Base-by-base conservation (phyloP, 2,888 invertebrate genomes). In the Leptopilina syphax region DNA sequence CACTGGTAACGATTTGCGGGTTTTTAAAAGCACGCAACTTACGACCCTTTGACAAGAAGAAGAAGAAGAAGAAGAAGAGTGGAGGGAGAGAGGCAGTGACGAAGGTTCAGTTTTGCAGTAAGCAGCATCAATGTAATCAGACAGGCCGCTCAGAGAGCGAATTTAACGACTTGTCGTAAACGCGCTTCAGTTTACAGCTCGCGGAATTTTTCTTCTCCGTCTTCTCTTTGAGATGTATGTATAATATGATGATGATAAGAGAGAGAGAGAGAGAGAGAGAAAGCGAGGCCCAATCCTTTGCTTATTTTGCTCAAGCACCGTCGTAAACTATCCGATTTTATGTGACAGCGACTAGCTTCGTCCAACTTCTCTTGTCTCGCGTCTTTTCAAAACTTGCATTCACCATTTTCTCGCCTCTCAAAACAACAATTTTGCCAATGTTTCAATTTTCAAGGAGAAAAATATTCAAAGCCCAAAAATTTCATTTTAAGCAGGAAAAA, bases 91-190 rank as follows among this genome's bases (percentile, higher is more conserved):
- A 27, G 54, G 50, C 70, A 70, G 50, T 70, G 70, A 50, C 50
- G 70, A 73, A 73, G 73, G 73, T 73, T 73, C 34, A 34, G 73
- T 41, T 63, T 73, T 73, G 73, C 73, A 57, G 77, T 47, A 73
- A 80, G 80, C 76, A 78, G 79, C 79, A 77, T 81, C 81, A 79
- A 79, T 79, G 81, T 79, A 78, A 79, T 81, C 79, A 79, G 77
- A 65, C 78, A 76, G 66, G 76, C 76, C 63, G 78, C 65, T 68
- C 66, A 86, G 87, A 86, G 87, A 88, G 87, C 87, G 84, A 86
- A 84, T 83, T 89, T 89, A 90, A 90, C 88, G 88, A 89, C 85
- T 50, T 83, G 85, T 89, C 90, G 87, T 90, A 90, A 90, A 90
- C 85, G 88, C 85, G 87, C 86, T 86, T 87, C 77, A 24, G 73